Conservation (phyloP, 2,113 vertebrate species). For the Nymphicus hollandicus region DNA sequence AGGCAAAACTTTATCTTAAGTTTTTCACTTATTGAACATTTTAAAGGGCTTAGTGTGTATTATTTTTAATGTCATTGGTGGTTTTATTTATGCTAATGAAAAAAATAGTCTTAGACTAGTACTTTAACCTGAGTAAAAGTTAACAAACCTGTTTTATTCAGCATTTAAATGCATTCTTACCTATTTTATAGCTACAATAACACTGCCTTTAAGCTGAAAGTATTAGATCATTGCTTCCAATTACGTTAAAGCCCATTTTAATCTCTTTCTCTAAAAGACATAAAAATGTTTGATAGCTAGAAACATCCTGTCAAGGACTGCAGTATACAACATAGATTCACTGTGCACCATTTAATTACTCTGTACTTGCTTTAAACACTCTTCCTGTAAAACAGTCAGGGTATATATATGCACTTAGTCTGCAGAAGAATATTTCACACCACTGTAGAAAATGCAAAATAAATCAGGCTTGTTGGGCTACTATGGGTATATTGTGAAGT, state of each 20-base stretch:
- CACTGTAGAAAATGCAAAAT: background rate
- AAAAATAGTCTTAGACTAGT: background rate
- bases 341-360: constrained; percentile 23
- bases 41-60: background rate
- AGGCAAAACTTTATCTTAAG: background rate
- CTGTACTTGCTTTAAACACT: background rate
- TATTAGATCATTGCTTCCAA: constrained; percentile 35
- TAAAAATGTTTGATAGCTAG: constrained; percentile 45
- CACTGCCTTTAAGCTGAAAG: constrained; percentile 21
- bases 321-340: constrained; percentile 30
- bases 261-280: constrained; percentile 19
- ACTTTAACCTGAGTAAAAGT: background rate
- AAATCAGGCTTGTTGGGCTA: background rate
- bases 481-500: background rate
- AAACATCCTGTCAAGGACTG: background rate
- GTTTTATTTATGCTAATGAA: background rate
- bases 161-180: background rate
- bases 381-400: constrained; percentile 3
- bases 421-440: background rate
- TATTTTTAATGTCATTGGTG: constrained; percentile 5
- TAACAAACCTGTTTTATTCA: background rate
- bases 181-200: constrained; percentile 35
- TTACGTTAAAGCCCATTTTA: constrained; percentile 43
- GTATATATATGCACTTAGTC: background rate
- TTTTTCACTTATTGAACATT: constrained; percentile 14